Percentiles rank a stretch among this genome's conserved stretches.
phyloP scores from a whole-genome alignment of 2,888 invertebrate species.

The Colostygia pectinataria region DNA sequence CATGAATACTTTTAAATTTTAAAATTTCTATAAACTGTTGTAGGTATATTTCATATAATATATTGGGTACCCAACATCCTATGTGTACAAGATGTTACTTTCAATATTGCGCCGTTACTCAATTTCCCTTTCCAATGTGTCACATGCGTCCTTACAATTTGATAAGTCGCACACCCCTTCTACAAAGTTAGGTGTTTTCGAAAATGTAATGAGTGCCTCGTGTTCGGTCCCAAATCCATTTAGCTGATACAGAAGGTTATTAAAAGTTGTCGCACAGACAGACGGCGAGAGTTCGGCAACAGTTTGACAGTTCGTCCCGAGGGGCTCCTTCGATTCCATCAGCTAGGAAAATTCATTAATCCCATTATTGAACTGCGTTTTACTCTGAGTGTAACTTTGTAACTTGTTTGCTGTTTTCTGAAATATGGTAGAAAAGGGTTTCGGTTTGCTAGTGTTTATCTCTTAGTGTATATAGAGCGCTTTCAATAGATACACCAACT shows the following conservation, averaged over 20 bases:
- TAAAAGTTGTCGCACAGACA: conserved; percentile 75
- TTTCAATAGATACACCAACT: background rate
- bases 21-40: too few species aligned
- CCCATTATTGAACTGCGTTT: conserved; percentile 59
- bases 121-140: conserved; percentile 19
- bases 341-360: conserved; percentile 75
- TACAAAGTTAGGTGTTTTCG: conserved; percentile 38
- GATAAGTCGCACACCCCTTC: conserved; percentile 34
- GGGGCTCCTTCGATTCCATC: conserved; percentile 69
- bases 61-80: background rate
- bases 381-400: conserved; percentile 31
- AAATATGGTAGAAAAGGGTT: conserved; percentile 11
- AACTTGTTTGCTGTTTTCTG: conserved; percentile 25
- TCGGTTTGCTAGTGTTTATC: background rate
- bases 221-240: conserved; percentile 68
- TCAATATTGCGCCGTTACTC: conserved; percentile 1
- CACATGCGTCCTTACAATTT: conserved; percentile 24
- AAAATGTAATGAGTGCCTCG: conserved; percentile 53
- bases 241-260: conserved; percentile 76
- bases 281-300: conserved; percentile 62
- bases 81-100: conserved; percentile 6
- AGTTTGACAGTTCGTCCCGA: conserved; percentile 70
- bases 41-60: too few species aligned
- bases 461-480: background rate
- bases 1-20: too few species aligned